A percentile compares a stretch with the other conserved stretches of the same genome.
Evolutionary conservation across 2,113 vertebrate genomes (phyloP).

Genomic region (Brachirus orientalis): DNA sequence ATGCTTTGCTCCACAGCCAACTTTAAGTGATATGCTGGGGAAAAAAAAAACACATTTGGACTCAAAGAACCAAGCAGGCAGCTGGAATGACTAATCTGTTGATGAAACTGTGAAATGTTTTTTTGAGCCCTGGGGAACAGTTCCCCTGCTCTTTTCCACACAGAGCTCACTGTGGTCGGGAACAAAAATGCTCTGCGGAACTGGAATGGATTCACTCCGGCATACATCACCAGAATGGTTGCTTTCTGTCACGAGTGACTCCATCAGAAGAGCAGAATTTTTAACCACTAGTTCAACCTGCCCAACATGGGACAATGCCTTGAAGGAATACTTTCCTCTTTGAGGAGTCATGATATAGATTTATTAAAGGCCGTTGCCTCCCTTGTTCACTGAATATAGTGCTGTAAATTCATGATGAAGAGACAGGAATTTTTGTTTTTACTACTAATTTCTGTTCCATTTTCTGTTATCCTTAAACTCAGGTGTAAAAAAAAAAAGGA

Average conservation of each 20-base stretch:
- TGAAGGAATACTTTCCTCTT: conserved; percentile 23
- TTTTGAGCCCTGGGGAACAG: conserved; percentile 33
- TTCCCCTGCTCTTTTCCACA: not conserved
- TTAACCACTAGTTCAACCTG: conserved; percentile 51
- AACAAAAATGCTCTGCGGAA: not conserved
- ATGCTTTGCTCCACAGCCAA: not conserved
- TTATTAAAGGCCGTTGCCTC: conserved; percentile 2
- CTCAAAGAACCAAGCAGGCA: conserved; percentile 27
- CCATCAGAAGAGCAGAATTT: not conserved
- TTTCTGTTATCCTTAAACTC: conserved; percentile 75
- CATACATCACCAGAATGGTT: not conserved
- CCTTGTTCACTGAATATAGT: not conserved
- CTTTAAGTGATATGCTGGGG: conserved; percentile 13
- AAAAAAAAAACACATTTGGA: conserved; percentile 1
- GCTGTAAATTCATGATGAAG: conserved; percentile 16
- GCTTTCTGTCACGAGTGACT: conserved; percentile 7
- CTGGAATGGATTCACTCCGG: conserved; percentile 8
- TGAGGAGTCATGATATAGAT: conserved; percentile 15
- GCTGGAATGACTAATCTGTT: conserved; percentile 25
- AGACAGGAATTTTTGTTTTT: conserved; percentile 18
- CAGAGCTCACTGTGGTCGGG: not conserved
- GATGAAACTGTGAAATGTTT: conserved; percentile 38
- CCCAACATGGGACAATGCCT: conserved; percentile 23
- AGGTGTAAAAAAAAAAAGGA: conserved; percentile 74
- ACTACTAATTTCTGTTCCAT: conserved; percentile 50